Percentiles rank a stretch among this genome's conserved stretches.
phyloP scores from a whole-genome alignment of 2,888 invertebrate genomes.

The Rhamphomyia laevipes region DNA sequence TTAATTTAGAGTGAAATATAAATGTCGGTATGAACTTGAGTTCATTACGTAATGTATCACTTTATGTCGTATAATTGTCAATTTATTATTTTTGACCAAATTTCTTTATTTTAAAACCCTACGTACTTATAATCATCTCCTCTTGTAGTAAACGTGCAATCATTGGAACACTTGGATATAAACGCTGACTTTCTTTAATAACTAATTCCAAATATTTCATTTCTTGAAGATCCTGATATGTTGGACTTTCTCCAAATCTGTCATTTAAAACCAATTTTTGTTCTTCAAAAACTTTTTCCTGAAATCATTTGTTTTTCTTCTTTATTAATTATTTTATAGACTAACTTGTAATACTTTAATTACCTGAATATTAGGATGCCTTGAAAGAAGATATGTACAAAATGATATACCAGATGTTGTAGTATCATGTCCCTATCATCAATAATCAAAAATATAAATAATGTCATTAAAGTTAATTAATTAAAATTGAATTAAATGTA shows the following conservation, averaged over 20 bases:
- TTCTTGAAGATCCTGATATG: slow-evolving; percentile 25
- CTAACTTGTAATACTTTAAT: slow-evolving; percentile 20
- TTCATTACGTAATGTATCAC: no score
- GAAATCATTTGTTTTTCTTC: slow-evolving; percentile 1
- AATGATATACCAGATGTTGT: slow-evolving; percentile 46
- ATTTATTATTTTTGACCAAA: no score
- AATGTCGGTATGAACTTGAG: no score
- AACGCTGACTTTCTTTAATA: slow-evolving; percentile 28
- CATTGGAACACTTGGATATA: slow-evolving; percentile 32
- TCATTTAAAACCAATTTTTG: slow-evolving; percentile 38
- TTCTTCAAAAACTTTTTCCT: slow-evolving; percentile 40
- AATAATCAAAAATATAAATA: slow-evolving; percentile 5
- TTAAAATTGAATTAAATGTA: slow-evolving; percentile 6
- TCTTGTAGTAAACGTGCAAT: slow-evolving; percentile 24
- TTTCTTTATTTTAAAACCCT: no score
- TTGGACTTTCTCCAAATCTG: slow-evolving; percentile 21
- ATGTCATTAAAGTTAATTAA: not conserved
- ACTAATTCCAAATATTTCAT: slow-evolving; percentile 34
- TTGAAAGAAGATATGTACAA: slow-evolving; percentile 41
- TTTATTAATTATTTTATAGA: not conserved
- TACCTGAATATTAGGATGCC: slow-evolving; percentile 41
- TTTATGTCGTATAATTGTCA: no score
- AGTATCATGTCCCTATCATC: slow-evolving; percentile 44
- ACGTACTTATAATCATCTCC: slow-evolving; percentile 26
- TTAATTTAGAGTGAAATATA: no score